phyloP scores from a whole-genome alignment of 2,888 invertebrate genomes.

The Aromia moschata region DNA sequence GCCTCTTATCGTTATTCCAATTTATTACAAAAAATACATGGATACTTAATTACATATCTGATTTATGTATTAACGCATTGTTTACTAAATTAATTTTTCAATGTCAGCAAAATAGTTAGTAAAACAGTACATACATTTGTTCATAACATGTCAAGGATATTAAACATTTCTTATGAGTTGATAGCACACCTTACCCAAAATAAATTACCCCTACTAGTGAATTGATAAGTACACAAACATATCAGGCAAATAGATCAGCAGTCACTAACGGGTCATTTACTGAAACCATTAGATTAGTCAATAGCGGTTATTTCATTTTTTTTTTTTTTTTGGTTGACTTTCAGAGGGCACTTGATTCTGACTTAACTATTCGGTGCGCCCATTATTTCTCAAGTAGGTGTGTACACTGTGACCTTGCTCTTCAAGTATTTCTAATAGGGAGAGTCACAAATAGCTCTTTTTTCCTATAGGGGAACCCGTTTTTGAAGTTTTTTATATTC shows the following conservation, averaged over 20 bases:
- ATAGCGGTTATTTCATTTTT: neutral
- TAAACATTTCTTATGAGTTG: neutral
- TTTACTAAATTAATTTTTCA: neutral
- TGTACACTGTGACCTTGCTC: constrained; percentile 27
- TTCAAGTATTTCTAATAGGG: constrained; percentile 11
- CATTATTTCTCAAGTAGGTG: constrained; percentile 22
- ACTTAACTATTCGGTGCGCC: constrained; percentile 3
- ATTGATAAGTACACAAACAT: constrained; percentile 2
- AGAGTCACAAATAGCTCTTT: neutral
- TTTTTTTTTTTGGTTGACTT: constrained; percentile 3
- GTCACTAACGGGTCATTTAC: constrained; percentile 11
- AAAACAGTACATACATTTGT: neutral
- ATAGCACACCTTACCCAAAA: constrained; percentile 1
- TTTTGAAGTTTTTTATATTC: neutral
- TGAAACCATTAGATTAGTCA: constrained; percentile 15
- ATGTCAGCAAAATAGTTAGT: neutral
- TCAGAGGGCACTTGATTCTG: constrained; percentile 11
- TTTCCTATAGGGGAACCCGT: neutral
- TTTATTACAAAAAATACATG: neutral
- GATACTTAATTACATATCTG: neutral
- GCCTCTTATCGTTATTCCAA: neutral
- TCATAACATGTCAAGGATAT: constrained; percentile 15
- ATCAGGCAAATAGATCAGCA: constrained; percentile 6
- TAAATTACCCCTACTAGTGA: constrained; percentile 1
- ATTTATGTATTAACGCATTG: neutral